Percentiles rank a stretch among this genome's conserved stretches.
These are phyloP conservation scores for Lasiurus borealis DNA, from an alignment of 2,113 vertebrate species.

Conservation along the genomic window DNA sequence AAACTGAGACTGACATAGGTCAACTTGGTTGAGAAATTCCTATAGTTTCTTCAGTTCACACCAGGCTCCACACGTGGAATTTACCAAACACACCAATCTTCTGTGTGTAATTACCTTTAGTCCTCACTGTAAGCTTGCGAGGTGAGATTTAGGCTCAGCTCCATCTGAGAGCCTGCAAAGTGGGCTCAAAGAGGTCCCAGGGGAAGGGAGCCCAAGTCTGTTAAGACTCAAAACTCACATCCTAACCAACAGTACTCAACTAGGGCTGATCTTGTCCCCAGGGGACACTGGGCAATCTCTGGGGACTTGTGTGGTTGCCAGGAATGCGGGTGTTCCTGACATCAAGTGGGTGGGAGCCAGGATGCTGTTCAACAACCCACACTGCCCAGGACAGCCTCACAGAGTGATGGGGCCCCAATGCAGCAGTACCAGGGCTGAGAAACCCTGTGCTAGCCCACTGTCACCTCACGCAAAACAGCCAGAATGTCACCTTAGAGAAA, in stretches of 20 bases:
- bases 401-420: too few species aligned
- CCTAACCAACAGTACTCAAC: background rate
- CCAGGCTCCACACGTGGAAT: rapidly evolving
- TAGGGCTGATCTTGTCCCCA: background rate
- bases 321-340: rapidly evolving
- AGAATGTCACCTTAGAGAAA: background rate
- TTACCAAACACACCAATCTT: rapidly evolving
- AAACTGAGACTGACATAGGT: background rate
- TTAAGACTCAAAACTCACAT: background rate
- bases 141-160: background rate
- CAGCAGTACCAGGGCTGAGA: background rate
- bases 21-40: rapidly evolving
- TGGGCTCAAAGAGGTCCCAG: background rate
- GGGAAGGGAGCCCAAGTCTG: background rate
- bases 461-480: rapidly evolving
- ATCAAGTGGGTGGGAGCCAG: background rate
- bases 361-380: background rate
- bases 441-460: rapidly evolving
- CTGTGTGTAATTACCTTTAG: rapidly evolving
- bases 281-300: background rate
- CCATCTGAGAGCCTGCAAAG: background rate
- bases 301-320: background rate
- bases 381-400: background rate
- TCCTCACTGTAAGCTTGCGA: background rate
- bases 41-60: rapidly evolving